These are phyloP conservation scores for Silurus lanzhouensis DNA, from an alignment of 2,797 vertebrate species.

Conservation along the genomic window DNA sequence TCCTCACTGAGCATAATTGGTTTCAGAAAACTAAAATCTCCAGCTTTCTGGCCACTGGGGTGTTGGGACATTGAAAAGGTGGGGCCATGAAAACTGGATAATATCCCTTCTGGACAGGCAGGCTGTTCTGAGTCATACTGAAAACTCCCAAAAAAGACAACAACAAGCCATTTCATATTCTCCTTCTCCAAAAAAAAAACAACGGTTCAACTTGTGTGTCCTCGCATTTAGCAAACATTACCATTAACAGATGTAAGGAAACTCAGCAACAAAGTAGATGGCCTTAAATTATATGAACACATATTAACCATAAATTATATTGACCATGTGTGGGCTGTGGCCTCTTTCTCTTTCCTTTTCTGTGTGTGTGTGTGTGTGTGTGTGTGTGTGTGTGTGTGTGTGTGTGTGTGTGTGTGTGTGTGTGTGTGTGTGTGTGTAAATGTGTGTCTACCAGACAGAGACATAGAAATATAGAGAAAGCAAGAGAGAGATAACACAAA, in stretches of 20 bases:
- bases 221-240: conserved; percentile 78
- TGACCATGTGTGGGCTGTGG: neutral
- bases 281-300: neutral
- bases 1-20: conserved; percentile 71
- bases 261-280: neutral
- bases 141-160: conserved; percentile 58
- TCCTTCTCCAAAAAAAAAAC: conserved; percentile 58
- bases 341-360: too few species aligned
- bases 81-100: conserved; percentile 64
- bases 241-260: conserved; percentile 57
- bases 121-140: conserved; percentile 53
- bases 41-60: conserved; percentile 70
- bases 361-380: too few species aligned
- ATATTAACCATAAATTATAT: neutral
- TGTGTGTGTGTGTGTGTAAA: too few species aligned
- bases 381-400: too few species aligned
- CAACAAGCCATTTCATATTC: conserved; percentile 58
- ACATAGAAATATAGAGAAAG: too few species aligned
- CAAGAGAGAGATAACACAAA: too few species aligned
- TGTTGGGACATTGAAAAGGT: conserved; percentile 48
- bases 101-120: conserved; percentile 63
- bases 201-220: conserved; percentile 61
- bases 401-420: too few species aligned
- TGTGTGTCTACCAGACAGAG: too few species aligned
- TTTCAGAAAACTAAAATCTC: conserved; percentile 75